Evolutionary conservation across 2,797 vertebrate species (phyloP), one percentile per base, ranked within the genome.

Genomic region (Threskiornis aethiopicus): DNA sequence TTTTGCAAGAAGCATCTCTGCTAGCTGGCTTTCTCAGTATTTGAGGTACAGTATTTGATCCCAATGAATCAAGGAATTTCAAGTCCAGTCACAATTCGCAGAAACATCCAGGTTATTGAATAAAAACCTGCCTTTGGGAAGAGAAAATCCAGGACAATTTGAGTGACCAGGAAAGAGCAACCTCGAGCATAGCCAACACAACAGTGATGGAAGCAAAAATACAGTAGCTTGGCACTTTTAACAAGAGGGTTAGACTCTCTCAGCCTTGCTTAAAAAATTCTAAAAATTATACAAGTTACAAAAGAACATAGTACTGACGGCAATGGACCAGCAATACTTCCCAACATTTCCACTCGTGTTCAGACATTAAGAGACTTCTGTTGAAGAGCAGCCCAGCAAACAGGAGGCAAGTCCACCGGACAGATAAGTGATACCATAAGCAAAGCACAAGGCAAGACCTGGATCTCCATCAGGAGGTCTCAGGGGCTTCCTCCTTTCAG

Each of bases 141-240:
- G 14, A 66, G 39, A 87, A 89, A 87, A 83, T 59, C 46, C 33
- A 54, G 41, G 51, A 84, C 26, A 55, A 39, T 42, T 41, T 67
- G 44, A 28, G 2, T 41, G 33, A 55, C 18, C 13, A n/a, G 26
- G 57, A 86, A 55, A 83, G 77, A 82, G 5, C 1, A 3, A 49
- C 12, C 19, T 79, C 0, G 0, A 87, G 16, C 31, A 66, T 17
- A 44, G 11, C 1, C 35, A 80, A 19, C 41, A 70, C 33, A 80
- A 55, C 4, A 62, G 22, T 2, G 5, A 57, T 10, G 6, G 64
- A 65, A 95, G 20, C 21, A 86, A 39, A 2, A 47, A 54, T 37
- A 46, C 7, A 55, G 35, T 39, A 37, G 35, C 47, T 71, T 61
- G 33, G 9, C 39, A 66, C 49, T 82, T 94, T 44, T 17, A 84